A percentile compares a stretch with the other conserved stretches of the same genome.
These are phyloP conservation scores for Andrena marginata DNA, from an alignment of 2,888 invertebrate species.

Conservation along the genomic window DNA sequence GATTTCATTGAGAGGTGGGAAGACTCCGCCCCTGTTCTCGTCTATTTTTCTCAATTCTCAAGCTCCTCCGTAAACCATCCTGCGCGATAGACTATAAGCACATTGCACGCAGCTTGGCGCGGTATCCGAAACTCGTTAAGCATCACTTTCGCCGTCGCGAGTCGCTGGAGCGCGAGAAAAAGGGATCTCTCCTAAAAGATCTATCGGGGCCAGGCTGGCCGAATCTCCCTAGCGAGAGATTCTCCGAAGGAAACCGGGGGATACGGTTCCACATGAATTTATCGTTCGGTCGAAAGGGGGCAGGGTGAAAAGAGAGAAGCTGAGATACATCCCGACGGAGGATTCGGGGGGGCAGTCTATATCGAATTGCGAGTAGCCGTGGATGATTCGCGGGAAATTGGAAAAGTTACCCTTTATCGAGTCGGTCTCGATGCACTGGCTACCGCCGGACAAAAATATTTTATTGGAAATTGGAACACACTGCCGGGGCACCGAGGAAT, in stretches of 20 bases:
- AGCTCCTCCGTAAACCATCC: neutral
- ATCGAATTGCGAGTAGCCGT: conserved; percentile 59
- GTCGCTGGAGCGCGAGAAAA: too few relatives aligned
- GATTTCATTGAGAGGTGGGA: neutral
- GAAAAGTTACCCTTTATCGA: conserved; percentile 70
- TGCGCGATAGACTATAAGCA: neutral
- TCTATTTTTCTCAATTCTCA: neutral
- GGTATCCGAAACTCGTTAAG: neutral
- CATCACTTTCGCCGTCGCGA: neutral
- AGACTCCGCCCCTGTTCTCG: too few relatives aligned
- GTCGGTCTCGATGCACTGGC: conserved; percentile 13
- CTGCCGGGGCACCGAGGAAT: neutral
- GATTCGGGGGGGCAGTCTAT: conserved; percentile 41
- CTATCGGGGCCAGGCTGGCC: neutral
- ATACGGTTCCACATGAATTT: conserved; percentile 8
- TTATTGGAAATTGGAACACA: conserved; percentile 64
- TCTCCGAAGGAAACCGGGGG: conserved; percentile 20
- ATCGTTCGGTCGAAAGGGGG: conserved; percentile 16
- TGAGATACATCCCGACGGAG: conserved; percentile 31
- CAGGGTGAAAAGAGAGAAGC: neutral
- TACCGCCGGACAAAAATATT: conserved; percentile 59
- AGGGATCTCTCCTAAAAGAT: neutral
- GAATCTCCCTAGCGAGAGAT: neutral
- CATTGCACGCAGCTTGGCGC: too few relatives aligned
- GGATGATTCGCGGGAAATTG: conserved; percentile 67